Percentiles rank a stretch among this genome's conserved stretches.
Evolutionary conservation across 2,888 invertebrate species (phyloP).

Genomic region (Anthophora plumipes): DNA sequence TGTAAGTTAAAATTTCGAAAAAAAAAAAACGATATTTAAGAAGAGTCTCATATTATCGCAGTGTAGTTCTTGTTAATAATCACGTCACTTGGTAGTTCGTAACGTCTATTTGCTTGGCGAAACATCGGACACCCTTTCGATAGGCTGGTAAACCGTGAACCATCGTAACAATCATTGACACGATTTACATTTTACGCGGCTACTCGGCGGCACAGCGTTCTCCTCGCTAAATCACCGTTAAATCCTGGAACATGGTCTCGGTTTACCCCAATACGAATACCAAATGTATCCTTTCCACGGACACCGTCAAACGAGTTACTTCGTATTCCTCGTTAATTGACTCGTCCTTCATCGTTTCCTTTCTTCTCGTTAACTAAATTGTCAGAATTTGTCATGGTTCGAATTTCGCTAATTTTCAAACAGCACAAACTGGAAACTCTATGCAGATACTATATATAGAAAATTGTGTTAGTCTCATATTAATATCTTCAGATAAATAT

Average conservation of each 20-base stretch:
- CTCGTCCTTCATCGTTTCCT: not conserved
- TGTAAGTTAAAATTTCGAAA: too few relatives aligned
- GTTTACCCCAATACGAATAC: constrained; percentile 57
- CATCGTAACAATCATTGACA: constrained; percentile 35
- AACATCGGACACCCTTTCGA: constrained; percentile 24
- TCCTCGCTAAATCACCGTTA: constrained; percentile 55
- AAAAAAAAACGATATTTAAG: too few relatives aligned
- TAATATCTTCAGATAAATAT: too few relatives aligned
- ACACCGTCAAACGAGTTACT: constrained; percentile 32
- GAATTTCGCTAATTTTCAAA: not conserved
- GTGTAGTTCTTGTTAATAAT: not conserved
- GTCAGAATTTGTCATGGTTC: not conserved
- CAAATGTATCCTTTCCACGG: constrained; percentile 43
- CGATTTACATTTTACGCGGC: constrained; percentile 62
- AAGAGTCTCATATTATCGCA: too few relatives aligned
- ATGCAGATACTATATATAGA: too few relatives aligned
- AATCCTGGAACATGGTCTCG: constrained; percentile 50
- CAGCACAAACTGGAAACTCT: too few relatives aligned
- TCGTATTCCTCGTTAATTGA: constrained; percentile 40
- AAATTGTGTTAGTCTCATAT: too few relatives aligned
- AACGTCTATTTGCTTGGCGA: constrained; percentile 4
- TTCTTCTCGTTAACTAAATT: not conserved
- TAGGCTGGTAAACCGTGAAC: constrained; percentile 19
- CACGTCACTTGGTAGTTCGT: not conserved
- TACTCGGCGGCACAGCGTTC: constrained; percentile 50